Percentiles rank a stretch among this genome's conserved stretches.
phyloP scores from a whole-genome alignment of 2,888 invertebrate species.

The Nomada ferruginata region DNA sequence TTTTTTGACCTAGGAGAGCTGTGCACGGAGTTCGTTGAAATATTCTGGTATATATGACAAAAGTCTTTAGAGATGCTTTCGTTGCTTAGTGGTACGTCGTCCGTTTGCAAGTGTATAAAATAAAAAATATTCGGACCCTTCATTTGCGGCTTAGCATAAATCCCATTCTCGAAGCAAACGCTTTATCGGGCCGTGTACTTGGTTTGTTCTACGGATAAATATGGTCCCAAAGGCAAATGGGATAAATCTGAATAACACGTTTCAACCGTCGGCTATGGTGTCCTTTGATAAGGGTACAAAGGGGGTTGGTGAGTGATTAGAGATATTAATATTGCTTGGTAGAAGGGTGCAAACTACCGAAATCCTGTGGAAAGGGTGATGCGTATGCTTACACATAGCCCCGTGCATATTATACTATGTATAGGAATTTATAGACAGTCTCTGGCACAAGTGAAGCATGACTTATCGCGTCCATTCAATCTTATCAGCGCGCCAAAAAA shows the following conservation, averaged over 20 bases:
- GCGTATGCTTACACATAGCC: conserved; percentile 40
- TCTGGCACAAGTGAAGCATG: conserved; percentile 11
- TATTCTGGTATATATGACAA: too few species aligned
- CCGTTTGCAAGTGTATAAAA: conserved; percentile 8
- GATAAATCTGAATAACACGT: conserved; percentile 83
- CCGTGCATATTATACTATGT: conserved; percentile 11
- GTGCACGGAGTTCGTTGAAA: too few species aligned
- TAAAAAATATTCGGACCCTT: conserved; percentile 62
- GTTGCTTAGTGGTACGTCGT: not conserved
- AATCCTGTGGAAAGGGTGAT: conserved; percentile 63
- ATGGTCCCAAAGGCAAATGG: conserved; percentile 77
- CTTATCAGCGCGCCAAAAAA: not conserved
- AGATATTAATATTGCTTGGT: conserved; percentile 82
- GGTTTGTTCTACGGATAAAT: conserved; percentile 79
- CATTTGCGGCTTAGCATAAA: conserved; percentile 71
- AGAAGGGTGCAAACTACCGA: conserved; percentile 77
- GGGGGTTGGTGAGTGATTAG: conserved; percentile 83
- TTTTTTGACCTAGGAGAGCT: too few species aligned
- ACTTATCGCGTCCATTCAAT: conserved; percentile 12
- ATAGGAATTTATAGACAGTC: conserved; percentile 39
- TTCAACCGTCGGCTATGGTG: conserved; percentile 79
- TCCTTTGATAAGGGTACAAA: conserved; percentile 82
- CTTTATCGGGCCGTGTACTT: conserved; percentile 76
- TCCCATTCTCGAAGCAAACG: conserved; percentile 74
- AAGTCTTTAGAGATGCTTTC: not conserved